phyloP scores from a whole-genome alignment of 37 sponge, comb jelly and placozoan species.

The Axinella damicornis region DNA sequence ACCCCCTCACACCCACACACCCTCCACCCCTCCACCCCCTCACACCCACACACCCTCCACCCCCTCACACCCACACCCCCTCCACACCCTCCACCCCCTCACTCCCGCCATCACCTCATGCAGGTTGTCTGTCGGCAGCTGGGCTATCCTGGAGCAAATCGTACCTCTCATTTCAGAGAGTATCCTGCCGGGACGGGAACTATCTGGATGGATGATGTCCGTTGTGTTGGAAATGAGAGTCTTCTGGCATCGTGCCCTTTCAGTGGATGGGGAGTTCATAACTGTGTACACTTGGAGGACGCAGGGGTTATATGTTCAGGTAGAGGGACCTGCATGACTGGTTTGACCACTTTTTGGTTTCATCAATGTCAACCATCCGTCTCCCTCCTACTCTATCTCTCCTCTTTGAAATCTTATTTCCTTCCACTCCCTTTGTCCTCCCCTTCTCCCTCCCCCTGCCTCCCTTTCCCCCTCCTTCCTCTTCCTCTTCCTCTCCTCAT shows the following conservation, averaged over 20 bases:
- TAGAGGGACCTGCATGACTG: background rate
- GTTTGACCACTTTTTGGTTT: too few species aligned
- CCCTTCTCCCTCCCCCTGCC: background rate
- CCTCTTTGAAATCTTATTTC: background rate
- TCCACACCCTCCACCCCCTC: too few species aligned
- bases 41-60: too few species aligned
- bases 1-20: too few species aligned
- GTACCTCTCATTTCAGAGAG: background rate
- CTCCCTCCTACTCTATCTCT: background rate
- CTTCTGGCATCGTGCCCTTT: constrained; percentile 39
- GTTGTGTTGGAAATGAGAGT: constrained; percentile 61
- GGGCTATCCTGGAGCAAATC: constrained; percentile 47
- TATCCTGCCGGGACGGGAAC: constrained; percentile 41
- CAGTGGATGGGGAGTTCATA: constrained; percentile 54
- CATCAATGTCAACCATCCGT: background rate
- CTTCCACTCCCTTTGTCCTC: constrained; percentile 11
- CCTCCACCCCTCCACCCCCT: too few species aligned
- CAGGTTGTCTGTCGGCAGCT: constrained; percentile 75
- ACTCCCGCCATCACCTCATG: too few species aligned
- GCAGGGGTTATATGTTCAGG: constrained; percentile 58
- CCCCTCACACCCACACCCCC: too few species aligned
- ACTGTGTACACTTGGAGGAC: constrained; percentile 46
- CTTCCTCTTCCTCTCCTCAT: constrained; percentile 2
- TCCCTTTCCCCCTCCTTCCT: constrained; percentile 10
- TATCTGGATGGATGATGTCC: constrained; percentile 70